phyloP scores from a whole-genome alignment of 2,113 vertebrate species.

The Dromaius novaehollandiae region DNA sequence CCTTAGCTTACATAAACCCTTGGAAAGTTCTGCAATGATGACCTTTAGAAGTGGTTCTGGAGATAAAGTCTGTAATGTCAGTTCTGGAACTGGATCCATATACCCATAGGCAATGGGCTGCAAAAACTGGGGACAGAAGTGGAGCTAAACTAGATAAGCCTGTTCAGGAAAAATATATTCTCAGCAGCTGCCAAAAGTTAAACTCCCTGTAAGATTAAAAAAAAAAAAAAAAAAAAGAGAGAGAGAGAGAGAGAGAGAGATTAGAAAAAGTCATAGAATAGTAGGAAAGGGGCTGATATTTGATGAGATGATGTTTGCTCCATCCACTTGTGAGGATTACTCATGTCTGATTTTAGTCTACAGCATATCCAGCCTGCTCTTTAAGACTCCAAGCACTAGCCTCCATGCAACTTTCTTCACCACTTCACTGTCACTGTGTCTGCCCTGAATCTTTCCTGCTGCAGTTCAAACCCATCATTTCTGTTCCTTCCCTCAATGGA shows the following conservation, averaged over 20 bases:
- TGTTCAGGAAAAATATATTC: background rate
- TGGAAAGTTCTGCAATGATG: background rate
- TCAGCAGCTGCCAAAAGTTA: background rate
- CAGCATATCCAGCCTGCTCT: background rate
- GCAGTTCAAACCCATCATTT: background rate
- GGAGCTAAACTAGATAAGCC: background rate
- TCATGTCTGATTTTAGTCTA: background rate
- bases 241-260: background rate
- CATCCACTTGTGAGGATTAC: fast-evolving
- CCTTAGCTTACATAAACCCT: background rate
- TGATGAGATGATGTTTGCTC: background rate
- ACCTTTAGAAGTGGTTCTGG: background rate
- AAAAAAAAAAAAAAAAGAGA: background rate
- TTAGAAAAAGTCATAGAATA: background rate
- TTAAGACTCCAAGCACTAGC: background rate
- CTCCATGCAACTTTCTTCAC: background rate
- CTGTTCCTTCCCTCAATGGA: background rate
- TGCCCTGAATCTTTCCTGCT: background rate
- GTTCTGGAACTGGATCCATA: background rate
- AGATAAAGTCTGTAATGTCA: background rate
- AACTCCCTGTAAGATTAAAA: background rate
- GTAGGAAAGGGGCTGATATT: background rate
- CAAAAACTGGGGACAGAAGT: background rate
- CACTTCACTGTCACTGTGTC: background rate
- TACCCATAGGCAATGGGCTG: background rate